Conservation (phyloP, 1,140 invertebrate species). For the Dendrolimus kikuchii region DNA sequence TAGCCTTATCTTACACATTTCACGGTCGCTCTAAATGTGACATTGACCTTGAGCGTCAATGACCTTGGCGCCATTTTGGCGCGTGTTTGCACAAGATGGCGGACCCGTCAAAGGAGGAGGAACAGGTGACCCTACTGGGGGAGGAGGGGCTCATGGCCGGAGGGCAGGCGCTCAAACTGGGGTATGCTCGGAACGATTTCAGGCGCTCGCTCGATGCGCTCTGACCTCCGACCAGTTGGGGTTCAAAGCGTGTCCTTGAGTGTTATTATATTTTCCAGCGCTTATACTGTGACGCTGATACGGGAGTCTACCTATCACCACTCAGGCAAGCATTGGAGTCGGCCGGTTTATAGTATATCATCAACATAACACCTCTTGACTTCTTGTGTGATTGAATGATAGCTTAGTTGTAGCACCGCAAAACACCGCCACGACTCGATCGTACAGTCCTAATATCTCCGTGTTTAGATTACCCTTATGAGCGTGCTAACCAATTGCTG, state of each 20-base stretch:
- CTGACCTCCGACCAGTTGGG: constrained; percentile 35
- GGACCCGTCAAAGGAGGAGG: constrained; percentile 92
- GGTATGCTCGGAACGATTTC: constrained; percentile 72
- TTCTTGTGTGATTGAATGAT: constrained; percentile 66
- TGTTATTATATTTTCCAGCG: constrained; percentile 79
- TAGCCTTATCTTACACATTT: neutral
- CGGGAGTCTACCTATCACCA: constrained; percentile 80
- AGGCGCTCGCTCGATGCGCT: constrained; percentile 41
- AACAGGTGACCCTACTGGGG: constrained; percentile 93
- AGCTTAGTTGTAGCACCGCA: constrained; percentile 54
- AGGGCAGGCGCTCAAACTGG: constrained; percentile 94
- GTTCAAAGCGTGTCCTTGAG: constrained; percentile 62
- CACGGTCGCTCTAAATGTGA: constrained; percentile 28
- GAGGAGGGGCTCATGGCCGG: constrained; percentile 94
- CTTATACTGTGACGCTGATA: constrained; percentile 80
- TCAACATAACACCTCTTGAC: constrained; percentile 64
- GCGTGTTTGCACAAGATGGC: constrained; percentile 83
- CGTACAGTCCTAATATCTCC: constrained; percentile 43
- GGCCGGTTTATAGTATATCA: constrained; percentile 69
- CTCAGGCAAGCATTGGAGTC: constrained; percentile 81
- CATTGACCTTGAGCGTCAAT: constrained; percentile 43
- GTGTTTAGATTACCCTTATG: constrained; percentile 32
- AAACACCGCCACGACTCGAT: constrained; percentile 25
- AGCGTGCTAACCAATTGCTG: constrained; percentile 67
- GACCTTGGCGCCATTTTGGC: constrained; percentile 64